Evolutionary conservation across 2,888 invertebrate genomes (phyloP), one percentile per base, ranked within the genome.

Genomic region (Dorcus parallelipipedus): DNA sequence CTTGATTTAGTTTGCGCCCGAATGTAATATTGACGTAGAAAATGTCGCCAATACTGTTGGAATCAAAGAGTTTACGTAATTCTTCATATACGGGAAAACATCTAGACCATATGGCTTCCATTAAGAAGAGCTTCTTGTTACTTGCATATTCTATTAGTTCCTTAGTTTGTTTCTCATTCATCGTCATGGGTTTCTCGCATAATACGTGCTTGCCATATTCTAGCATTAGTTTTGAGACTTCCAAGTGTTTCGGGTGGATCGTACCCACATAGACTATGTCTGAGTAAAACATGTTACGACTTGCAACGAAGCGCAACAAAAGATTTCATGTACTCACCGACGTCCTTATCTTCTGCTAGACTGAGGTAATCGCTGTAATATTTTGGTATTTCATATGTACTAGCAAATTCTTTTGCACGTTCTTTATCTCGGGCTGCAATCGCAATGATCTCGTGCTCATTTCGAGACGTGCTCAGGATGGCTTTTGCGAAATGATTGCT

Each of bases 71-170:
- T 66, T 88, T 82, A 54, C 84, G 84, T 49, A 94, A 72, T 62
- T 85, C 83, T 49, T 84, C 79, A 73, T 93, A 93, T 0, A 84
- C 82, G 0, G 95, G 95, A 59, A 92, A 87, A 76, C 86, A 93
- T 42, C 95, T 82, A 0, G 91, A 90, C 95, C 95, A 95, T 8
- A 93, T 82, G 0, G 88, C 95, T 82, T 93, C 93, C 92, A 93
- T 92, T 1, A 93, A 73, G 71, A 94, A 93, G 0, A 89, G 74
- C 5, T 89, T 88, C 69, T 89, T 89, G 38, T 81, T 76, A 69
- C 82, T 84, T 0, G 95, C 93, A 1, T 86, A 73, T 20, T 83
- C 79, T 9, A 93, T 79, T 40, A 97, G 78, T 64, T 86, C 84
- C 61, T 83, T 81, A 0, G 88, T 84, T 76, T 95, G 88, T 68